Conservation (phyloP, 2,888 invertebrate genomes). For the Timema podura region DNA sequence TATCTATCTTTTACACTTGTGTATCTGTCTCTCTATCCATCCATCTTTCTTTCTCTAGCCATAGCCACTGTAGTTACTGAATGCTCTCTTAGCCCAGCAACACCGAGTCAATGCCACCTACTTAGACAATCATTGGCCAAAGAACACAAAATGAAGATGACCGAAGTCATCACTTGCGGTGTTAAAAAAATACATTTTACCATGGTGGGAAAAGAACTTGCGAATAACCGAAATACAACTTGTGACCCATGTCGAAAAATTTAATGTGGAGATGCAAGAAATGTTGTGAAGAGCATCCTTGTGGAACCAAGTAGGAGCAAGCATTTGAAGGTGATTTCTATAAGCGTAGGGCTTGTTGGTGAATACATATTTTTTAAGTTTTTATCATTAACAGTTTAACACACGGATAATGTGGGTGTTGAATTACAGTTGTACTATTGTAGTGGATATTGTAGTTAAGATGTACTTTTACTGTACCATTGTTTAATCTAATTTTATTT, state of each 20-base stretch:
- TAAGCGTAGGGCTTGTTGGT: conserved; percentile 32
- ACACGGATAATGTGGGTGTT: not conserved
- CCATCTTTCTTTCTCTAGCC: conserved; percentile 32
- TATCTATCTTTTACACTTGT: conserved; percentile 43
- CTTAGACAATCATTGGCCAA: conserved; percentile 30
- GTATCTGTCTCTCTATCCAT: conserved; percentile 49
- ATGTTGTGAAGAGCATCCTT: too few species aligned
- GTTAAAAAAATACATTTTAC: too few species aligned
- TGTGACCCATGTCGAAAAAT: too few species aligned
- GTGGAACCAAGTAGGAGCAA: too few species aligned
- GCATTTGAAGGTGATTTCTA: too few species aligned
- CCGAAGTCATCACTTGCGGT: too few species aligned
- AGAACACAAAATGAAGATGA: too few species aligned
- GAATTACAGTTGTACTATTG: not conserved
- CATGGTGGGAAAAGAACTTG: too few species aligned
- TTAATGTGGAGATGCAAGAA: too few species aligned
- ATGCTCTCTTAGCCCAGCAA: conserved; percentile 27
- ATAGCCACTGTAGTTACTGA: conserved; percentile 28
- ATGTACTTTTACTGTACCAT: conserved; percentile 12
- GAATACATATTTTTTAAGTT: not conserved
- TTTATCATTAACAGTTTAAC: conserved; percentile 7
- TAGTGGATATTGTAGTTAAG: conserved; percentile 6
- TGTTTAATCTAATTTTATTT: conserved; percentile 16
- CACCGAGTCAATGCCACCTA: conserved; percentile 30
- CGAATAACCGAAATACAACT: too few species aligned